Base-by-base conservation (phyloP, 2,888 invertebrate species). In the Archips xylosteana region DNA sequence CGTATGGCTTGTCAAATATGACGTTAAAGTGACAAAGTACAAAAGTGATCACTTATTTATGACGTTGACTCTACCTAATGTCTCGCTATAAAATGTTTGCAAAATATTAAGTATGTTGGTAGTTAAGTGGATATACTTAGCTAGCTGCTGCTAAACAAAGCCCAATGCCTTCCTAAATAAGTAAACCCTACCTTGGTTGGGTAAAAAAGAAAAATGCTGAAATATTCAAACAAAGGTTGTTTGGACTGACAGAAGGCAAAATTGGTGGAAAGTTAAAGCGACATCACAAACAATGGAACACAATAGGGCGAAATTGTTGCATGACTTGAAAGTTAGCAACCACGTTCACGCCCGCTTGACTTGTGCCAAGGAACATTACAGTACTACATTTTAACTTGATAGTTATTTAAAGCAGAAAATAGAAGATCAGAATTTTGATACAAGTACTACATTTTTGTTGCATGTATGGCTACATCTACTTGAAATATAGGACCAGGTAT, bases 401-500 rank as follows among this genome's bases (percentile, higher is more conserved):
- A n/a, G 62, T 32, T 1, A 12, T 32, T 10, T 23, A 32, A 23
- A 10, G 15, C 8, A 54, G 8, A 15, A 1, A 54, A 54, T 23
- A 54, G 23, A 1, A 8, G 9, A 15, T 5, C 3, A 54, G 9
- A 54, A 23, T 15, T 15, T 60, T 54, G 54, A 54, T 54, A n/a
- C 15, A n/a, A n/a, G n/a, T n/a, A 54, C 2, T 23, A 54, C 15
- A 62, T 54, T 59, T 87, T 90, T 91, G 86, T 92, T 93, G 82
- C 92, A 92, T 87, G 92, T 88, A 75, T 71, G 76, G 75, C 82
- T 80, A 76, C 75, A 70, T 76, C 70, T 73, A 60, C 68, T 59
- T 68, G 57, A 67, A 74, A 78, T 65, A 62, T 82, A 93, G 93
- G 93, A 93, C 82, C 93, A 93, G 93, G 93, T 93, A 92, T 87